Evolutionary conservation across 2,797 vertebrate species (phyloP).

Genomic region (Delichon dasypus): DNA sequence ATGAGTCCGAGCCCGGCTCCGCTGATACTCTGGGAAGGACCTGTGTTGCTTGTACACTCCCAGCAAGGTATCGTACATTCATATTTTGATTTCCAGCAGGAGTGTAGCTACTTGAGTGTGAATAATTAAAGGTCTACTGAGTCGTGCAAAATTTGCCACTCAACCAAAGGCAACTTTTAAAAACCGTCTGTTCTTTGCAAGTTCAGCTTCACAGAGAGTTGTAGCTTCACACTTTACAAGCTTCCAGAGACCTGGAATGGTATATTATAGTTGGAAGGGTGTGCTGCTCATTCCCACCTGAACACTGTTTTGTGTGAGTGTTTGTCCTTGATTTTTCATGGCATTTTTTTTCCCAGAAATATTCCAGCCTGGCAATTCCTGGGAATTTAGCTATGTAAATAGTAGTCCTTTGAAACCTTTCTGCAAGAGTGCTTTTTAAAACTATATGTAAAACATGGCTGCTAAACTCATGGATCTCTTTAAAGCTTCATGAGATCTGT

Average conservation of each 20-base stretch:
- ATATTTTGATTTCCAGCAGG: not conserved
- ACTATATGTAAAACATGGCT: not conserved
- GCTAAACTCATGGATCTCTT: not conserved
- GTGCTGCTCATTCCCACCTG: not conserved
- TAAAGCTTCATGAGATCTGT: not conserved
- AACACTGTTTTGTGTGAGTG: not conserved
- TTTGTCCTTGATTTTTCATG: not conserved
- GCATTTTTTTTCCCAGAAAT: not conserved
- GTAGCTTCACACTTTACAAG: not conserved
- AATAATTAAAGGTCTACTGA: constrained; percentile 5
- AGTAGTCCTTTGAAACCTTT: not conserved
- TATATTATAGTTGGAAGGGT: not conserved
- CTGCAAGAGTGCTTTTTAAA: not conserved
- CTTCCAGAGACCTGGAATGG: not conserved
- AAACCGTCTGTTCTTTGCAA: not conserved
- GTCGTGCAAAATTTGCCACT: not conserved
- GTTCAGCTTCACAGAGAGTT: not conserved
- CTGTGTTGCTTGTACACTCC: constrained; percentile 60
- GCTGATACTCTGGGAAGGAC: constrained; percentile 70
- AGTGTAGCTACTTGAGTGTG: not conserved
- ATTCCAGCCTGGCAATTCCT: not conserved
- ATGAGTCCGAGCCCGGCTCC: constrained; percentile 51
- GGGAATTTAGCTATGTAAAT: not conserved
- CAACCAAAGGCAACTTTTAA: not conserved
- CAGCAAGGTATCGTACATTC: constrained; percentile 52